phyloP scores from a whole-genome alignment of 2,888 invertebrate genomes.

The Lithophane socia region DNA sequence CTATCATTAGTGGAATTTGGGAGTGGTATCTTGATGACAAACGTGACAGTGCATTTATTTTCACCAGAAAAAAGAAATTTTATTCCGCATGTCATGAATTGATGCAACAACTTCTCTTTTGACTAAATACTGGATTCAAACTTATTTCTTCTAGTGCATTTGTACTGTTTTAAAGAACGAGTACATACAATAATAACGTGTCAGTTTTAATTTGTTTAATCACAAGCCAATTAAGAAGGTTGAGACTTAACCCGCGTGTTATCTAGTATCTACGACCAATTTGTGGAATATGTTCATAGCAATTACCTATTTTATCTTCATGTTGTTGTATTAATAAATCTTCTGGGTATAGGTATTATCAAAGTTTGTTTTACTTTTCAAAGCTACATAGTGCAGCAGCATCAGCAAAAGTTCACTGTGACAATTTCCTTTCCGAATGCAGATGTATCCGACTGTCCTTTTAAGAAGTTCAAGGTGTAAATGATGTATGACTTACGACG shows the following conservation, averaged over 20 bases:
- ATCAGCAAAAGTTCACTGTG: not conserved
- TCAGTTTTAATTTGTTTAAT: constrained; percentile 29
- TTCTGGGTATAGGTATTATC: not conserved
- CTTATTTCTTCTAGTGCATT: constrained; percentile 5
- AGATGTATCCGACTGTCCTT: constrained; percentile 4
- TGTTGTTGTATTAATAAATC: constrained; percentile 2
- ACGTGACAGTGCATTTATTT: constrained; percentile 1
- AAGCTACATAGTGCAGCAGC: not conserved
- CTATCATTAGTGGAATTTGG: constrained; percentile 1
- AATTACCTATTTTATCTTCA: constrained; percentile 15
- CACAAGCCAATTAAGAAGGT: constrained; percentile 27
- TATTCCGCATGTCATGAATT: not conserved
- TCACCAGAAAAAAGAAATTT: not conserved
- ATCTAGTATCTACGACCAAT: constrained; percentile 25
- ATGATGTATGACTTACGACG: constrained; percentile 8
- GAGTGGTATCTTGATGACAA: not conserved
- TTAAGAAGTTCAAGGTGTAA: constrained; percentile 31
- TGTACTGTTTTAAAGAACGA: not conserved
- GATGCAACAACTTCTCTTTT: not conserved
- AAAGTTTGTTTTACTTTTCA: not conserved
- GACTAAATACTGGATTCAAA: not conserved
- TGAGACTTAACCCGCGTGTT: constrained; percentile 21
- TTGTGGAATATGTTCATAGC: constrained; percentile 10
- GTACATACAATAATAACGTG: constrained; percentile 14
- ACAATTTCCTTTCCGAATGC: not conserved